Evolutionary conservation across 2,113 vertebrate genomes (phyloP).

Genomic region (Tragelaphus buxtoni): DNA sequence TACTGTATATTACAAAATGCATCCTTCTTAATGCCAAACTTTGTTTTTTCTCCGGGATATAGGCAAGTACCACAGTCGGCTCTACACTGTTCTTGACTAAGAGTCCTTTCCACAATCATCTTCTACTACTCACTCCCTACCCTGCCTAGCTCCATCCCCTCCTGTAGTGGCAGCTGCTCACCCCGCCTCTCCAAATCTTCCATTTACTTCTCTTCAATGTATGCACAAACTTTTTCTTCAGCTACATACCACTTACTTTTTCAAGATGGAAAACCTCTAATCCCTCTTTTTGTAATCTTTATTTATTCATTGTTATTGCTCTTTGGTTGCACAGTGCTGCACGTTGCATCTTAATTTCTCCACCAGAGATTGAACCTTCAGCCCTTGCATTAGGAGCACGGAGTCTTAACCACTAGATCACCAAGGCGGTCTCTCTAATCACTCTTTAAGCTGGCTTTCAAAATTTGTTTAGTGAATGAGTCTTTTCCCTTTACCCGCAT

Average conservation of each 20-base stretch:
- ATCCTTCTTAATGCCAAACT: background rate
- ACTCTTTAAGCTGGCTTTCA: background rate
- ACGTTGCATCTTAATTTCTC: background rate
- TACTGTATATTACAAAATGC: background rate
- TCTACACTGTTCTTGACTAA: background rate
- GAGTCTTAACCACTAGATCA: background rate
- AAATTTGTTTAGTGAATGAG: background rate
- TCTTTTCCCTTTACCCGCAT: background rate
- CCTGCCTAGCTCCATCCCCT: background rate
- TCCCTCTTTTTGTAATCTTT: background rate
- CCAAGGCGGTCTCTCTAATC: background rate
- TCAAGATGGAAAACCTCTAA: background rate
- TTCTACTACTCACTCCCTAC: background rate
- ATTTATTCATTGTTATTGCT: background rate
- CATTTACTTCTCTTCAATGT: background rate
- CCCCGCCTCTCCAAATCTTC: background rate
- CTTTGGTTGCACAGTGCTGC: background rate
- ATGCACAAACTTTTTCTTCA: background rate
- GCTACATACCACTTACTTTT: background rate
- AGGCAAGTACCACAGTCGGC: background rate
- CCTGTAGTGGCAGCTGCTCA: background rate
- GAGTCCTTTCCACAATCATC: background rate
- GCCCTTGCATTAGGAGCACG: background rate
- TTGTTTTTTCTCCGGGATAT: background rate
- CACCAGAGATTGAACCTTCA: background rate